Conservation (phyloP, 2,888 invertebrate genomes). For the Pinctada fucata region DNA sequence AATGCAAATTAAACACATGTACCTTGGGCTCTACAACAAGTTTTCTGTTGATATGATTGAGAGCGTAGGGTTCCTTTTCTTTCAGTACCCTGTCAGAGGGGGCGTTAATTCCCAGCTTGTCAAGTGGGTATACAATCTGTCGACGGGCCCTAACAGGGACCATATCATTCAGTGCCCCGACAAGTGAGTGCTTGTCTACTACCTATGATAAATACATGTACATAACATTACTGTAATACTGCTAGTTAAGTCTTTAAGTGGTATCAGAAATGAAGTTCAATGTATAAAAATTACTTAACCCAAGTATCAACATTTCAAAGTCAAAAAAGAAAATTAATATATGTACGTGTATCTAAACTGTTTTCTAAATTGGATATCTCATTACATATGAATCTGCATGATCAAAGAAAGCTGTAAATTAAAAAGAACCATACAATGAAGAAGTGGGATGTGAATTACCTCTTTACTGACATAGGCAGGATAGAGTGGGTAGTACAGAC, state of each 20-base stretch:
- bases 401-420: no score
- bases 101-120: constrained; percentile 72
- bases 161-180: constrained; percentile 72
- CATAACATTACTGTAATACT: background rate
- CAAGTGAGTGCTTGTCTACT: constrained; percentile 68
- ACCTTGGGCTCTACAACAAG: constrained; percentile 77
- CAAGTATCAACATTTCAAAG: no score
- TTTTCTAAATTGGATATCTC: no score
- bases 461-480: constrained; percentile 69
- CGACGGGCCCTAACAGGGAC: constrained; percentile 75
- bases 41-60: constrained; percentile 76
- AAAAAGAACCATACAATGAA: no score
- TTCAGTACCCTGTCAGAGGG: constrained; percentile 74
- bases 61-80: constrained; percentile 69
- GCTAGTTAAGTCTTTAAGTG: background rate
- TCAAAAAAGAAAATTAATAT: no score
- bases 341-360: no score
- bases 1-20: background rate
- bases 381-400: no score
- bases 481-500: constrained; percentile 76
- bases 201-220: constrained; percentile 48
- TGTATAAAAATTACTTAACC: no score
- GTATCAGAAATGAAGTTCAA: no score
- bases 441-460: constrained; percentile 46
- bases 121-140: constrained; percentile 74